Evolutionary conservation across 2,113 vertebrate species (phyloP).

Genomic region (Caranx melampygus): DNA sequence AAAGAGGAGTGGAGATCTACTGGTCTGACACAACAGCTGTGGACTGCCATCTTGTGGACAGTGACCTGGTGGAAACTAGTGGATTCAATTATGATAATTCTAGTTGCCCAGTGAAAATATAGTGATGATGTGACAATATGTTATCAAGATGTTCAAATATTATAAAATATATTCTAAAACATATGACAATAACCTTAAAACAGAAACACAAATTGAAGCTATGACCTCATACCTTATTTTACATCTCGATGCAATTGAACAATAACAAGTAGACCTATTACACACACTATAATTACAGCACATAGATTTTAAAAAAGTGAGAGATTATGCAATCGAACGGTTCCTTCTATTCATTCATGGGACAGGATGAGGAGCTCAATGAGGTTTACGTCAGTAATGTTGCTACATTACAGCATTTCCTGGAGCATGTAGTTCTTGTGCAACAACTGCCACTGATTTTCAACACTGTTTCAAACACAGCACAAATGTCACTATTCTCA

Average conservation of each 20-base stretch:
- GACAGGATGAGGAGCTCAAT: neutral
- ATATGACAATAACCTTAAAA: neutral
- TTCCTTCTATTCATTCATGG: neutral
- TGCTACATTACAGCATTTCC: slow-evolving; percentile 17
- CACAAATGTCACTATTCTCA: neutral
- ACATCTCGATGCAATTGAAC: neutral
- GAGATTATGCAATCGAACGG: too few relatives aligned
- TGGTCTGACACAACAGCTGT: neutral
- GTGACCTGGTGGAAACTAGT: neutral
- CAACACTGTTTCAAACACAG: slow-evolving; percentile 2
- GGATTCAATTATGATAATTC: neutral
- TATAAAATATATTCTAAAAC: too few relatives aligned
- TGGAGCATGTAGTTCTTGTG: neutral
- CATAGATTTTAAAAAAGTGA: too few relatives aligned
- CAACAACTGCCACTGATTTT: slow-evolving; percentile 27
- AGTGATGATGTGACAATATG: neutral
- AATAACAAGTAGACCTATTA: neutral
- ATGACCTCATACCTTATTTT: neutral
- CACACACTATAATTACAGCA: neutral
- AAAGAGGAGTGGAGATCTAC: neutral
- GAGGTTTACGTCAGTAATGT: neutral
- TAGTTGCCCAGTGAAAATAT: neutral
- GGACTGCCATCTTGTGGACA: slow-evolving; percentile 69
- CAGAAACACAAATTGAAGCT: neutral
- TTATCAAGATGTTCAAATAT: neutral